Conservation (phyloP, 1,140 invertebrate species). For the Sycobia sp. region DNA sequence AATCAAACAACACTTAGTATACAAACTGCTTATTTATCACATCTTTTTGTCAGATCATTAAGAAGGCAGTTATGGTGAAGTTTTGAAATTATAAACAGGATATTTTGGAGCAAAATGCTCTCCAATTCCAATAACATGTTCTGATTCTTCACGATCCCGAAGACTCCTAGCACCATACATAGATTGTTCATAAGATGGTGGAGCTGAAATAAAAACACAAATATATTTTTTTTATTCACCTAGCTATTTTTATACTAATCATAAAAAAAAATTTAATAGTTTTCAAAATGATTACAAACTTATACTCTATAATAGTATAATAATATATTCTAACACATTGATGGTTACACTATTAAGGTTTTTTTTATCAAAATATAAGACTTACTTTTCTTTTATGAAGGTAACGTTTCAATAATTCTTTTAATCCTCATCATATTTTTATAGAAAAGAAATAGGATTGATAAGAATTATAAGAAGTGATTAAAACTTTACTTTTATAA, state of each 20-base stretch:
- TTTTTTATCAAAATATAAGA: too few relatives aligned
- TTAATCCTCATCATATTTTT: too few relatives aligned
- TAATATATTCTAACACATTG: not conserved
- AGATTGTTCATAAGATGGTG: slow-evolving; percentile 63
- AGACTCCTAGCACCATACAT: slow-evolving; percentile 58
- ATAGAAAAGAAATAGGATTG: too few relatives aligned
- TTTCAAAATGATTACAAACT: too few relatives aligned
- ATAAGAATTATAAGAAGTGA: too few relatives aligned
- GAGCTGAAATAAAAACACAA: slow-evolving; percentile 52
- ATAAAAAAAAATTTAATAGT: slow-evolving; percentile 21
- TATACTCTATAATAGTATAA: not conserved
- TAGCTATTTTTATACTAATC: not conserved
- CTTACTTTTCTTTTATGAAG: too few relatives aligned
- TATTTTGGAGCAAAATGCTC: slow-evolving; percentile 62
- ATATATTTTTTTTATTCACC: not conserved
- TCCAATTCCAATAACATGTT: slow-evolving; percentile 57
- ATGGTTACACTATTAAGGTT: too few relatives aligned
- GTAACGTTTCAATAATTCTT: too few relatives aligned
- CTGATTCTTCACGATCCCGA: slow-evolving; percentile 60
- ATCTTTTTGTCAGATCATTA: slow-evolving; percentile 17
- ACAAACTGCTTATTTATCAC: slow-evolving; percentile 26
- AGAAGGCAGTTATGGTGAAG: slow-evolving; percentile 20
- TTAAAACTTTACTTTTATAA: too few relatives aligned
- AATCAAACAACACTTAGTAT: slow-evolving; percentile 12
- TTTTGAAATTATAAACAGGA: slow-evolving; percentile 62